phyloP scores from a whole-genome alignment of 2,797 vertebrate genomes.

The Cuculus canorus region DNA sequence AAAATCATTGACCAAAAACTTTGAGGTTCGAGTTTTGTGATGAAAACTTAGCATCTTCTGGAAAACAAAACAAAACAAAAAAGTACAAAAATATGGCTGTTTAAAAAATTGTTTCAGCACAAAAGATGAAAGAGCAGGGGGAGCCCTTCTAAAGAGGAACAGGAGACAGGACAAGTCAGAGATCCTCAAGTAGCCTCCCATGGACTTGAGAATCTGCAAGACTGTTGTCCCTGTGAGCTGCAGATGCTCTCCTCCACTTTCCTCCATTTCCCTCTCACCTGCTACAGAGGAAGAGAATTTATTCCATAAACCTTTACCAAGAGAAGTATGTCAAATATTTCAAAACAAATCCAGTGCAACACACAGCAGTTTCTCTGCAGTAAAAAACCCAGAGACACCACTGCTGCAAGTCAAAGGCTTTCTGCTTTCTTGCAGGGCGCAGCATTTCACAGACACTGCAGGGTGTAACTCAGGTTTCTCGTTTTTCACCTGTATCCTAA shows the following conservation, averaged over 20 bases:
- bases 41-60: not conserved
- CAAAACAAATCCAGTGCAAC: not conserved
- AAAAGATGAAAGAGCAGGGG: not conserved
- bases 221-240: not conserved
- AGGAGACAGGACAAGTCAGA: not conserved
- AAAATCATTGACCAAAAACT: not conserved
- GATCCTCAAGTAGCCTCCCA: fast-evolving
- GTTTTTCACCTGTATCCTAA: not conserved
- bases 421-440: not conserved
- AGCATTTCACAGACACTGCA: not conserved
- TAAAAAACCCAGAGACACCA: not conserved
- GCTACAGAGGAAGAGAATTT: not conserved
- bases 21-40: not conserved
- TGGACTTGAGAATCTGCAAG: not conserved
- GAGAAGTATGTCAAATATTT: not conserved
- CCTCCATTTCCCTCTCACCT: not conserved
- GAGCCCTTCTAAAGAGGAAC: not conserved
- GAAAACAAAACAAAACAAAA: not conserved
- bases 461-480: not conserved
- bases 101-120: not conserved
- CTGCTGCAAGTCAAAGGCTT: not conserved
- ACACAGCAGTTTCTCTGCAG: fast-evolving
- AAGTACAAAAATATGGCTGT: not conserved
- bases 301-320: not conserved
- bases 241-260: not conserved